Percentiles rank a stretch among this genome's conserved stretches.
These are phyloP conservation scores for Muscina levida DNA, from an alignment of 2,888 invertebrate genomes.

Conservation along the genomic window DNA sequence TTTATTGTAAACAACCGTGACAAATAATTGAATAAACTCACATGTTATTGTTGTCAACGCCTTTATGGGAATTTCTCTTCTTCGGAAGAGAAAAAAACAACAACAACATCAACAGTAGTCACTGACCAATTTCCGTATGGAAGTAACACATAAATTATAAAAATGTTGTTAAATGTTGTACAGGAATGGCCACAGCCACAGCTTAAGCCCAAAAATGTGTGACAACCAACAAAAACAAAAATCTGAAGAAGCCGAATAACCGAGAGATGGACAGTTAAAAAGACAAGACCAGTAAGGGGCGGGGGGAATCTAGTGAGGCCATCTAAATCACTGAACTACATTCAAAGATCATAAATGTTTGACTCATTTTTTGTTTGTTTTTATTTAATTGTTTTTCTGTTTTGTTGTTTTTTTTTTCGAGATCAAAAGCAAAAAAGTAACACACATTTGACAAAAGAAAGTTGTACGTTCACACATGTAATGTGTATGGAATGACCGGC, in stretches of 20 bases:
- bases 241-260: neutral
- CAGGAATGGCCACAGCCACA: neutral
- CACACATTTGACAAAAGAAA: slow-evolving; percentile 53
- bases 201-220: neutral
- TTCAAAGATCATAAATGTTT: slow-evolving; percentile 34
- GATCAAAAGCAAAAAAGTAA: no score
- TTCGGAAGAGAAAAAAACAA: slow-evolving; percentile 8
- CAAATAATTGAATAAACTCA: slow-evolving; percentile 27
- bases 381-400: slow-evolving; percentile 3
- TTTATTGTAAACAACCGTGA: slow-evolving; percentile 17
- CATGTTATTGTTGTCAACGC: neutral
- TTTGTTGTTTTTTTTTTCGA: slow-evolving; percentile 3
- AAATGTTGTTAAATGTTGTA: slow-evolving; percentile 20
- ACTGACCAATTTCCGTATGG: slow-evolving; percentile 44
- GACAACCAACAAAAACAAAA: neutral
- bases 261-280: neutral
- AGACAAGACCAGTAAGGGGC: no score
- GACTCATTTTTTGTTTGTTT: slow-evolving; percentile 10
- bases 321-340: slow-evolving; percentile 25
- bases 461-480: no score
- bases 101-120: slow-evolving; percentile 6
- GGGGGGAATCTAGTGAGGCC: neutral
- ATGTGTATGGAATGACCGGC: slow-evolving; percentile 5
- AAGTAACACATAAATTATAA: slow-evolving; percentile 42
- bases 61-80: slow-evolving; percentile 53